Conservation (phyloP, 2,888 invertebrate genomes). For the Lissonota sp. region DNA sequence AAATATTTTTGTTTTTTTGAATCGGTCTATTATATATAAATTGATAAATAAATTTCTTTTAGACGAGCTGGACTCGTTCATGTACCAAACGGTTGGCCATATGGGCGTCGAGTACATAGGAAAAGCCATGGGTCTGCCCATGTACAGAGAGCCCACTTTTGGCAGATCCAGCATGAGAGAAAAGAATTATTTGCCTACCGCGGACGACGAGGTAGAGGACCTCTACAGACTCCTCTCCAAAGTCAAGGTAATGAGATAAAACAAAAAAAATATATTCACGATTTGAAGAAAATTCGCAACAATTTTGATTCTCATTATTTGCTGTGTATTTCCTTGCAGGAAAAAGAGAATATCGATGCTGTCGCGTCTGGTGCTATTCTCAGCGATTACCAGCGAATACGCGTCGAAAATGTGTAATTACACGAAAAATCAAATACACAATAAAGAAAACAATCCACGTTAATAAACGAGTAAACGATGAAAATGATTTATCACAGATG, state of each 20-base stretch:
- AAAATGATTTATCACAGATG: conserved; percentile 88
- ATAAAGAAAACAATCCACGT: background rate
- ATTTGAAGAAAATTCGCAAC: background rate
- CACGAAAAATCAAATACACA: conserved; percentile 47
- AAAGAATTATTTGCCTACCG: conserved; percentile 91
- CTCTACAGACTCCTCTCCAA: conserved; percentile 92
- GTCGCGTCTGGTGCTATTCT: conserved; percentile 99
- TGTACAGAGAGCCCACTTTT: conserved; percentile 93
- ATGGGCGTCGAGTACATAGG: conserved; percentile 96
- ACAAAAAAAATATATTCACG: background rate
- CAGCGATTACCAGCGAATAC: conserved; percentile 98
- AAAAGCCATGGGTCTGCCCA: conserved; percentile 96
- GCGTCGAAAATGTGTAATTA: conserved; percentile 98
- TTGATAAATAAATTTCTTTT: conserved; percentile 71
- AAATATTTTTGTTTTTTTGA: conserved; percentile 26
- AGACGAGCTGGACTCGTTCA: conserved; percentile 98
- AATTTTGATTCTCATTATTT: background rate
- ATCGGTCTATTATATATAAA: no score
- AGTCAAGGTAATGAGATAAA: conserved; percentile 87
- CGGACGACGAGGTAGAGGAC: conserved; percentile 98
- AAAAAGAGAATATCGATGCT: conserved; percentile 92
- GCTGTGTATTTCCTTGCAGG: conserved; percentile 85
- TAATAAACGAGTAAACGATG: conserved; percentile 17
- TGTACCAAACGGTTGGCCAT: conserved; percentile 99
- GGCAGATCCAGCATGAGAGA: conserved; percentile 93